Evolutionary conservation across 1,140 invertebrate genomes (phyloP), one percentile per base, ranked within the genome.

Genomic region (Drosophila tani): DNA sequence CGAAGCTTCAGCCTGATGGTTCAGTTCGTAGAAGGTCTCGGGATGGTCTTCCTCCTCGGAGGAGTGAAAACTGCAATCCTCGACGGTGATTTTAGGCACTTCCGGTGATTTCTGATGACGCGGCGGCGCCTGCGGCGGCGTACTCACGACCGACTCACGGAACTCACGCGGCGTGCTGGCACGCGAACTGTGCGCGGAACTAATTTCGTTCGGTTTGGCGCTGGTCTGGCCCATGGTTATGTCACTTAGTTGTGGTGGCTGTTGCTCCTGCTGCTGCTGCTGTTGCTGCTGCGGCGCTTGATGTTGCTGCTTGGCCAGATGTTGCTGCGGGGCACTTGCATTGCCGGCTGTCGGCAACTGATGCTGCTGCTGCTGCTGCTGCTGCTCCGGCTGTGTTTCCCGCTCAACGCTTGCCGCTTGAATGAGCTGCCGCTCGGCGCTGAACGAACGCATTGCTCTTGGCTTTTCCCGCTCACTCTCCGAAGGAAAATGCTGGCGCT

Each of bases 141-240:
- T 51, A 21, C 59, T 63, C 60, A 90, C 57, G n/a, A 77, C 9
- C 43, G 87, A 91, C 51, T 92, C 91, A 75, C 91, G 91, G 56
- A 91, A 92, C 51, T 87, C 91, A 75, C 85, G 80, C 45, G 87
- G 69, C 45, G 79, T 86, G 59, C 81, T 88, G 60, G 84, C 69
- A 7, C 85, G 81, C 38, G 87, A 80, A 69, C 75, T 77, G 41
- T 69, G 58, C 17, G 65, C 65, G 32, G 85, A 81, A 55, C 68
- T 27, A 58, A 47, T 63, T 58, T 91, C 85, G 29, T 79, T 79
- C 57, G 82, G 75, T 63, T 92, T 92, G 66, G 80, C 77, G 53
- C 82, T 88, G 4, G 83, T 87, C 64, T 92, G 91, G 57, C 91
- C 91, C 91, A 92, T 92, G 56, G 41, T 80, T 80, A 78, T 75